Base-by-base conservation (phyloP, 2,113 vertebrate genomes). In the Microcebus murinus region DNA sequence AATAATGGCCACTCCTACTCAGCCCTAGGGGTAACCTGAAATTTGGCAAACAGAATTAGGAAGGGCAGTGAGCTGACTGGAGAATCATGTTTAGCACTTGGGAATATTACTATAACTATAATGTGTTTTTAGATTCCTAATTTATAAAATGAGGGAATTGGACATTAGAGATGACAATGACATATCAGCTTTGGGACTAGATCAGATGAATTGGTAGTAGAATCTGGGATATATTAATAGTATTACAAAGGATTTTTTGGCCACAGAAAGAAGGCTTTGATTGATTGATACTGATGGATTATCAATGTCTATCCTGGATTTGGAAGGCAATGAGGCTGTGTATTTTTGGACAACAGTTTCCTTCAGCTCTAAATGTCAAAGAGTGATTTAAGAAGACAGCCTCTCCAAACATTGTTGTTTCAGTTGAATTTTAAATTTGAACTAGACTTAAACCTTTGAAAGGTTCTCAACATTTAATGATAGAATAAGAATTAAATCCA, bases 391-490 rank as follows among this genome's bases (percentile, higher is more conserved):
- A 36, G 88, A 94, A 67, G 23, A 68, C 14, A 50, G 20, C 23
- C 52, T 52, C 45, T 87, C 42, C 55, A n/a, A 80, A 77, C 8
- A 1, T 34, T 61, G 55, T 52, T 6, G 4, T 57, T 95, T 86
- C 29, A n/a, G 23, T 8, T 83, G 48, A 74, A 55, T 74, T 91
- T 95, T 90, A 74, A 18, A 73, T 20, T 68, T 77, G 57, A 95
- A 92, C n/a, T 67, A 52, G 15, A 82, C 29, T 81, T 76, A 73
- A 86, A 92, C n/a, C 29, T 91, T 59, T 81, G 45, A 95, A 76
- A 20, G 77, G n/a, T 94, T 71, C 61, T 93, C 52, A 71, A 50
- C 52, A 71, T 63, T 83, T 85, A 71, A 61, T 81, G 68, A 90
- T 45, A 63, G 25, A 68, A 13, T 70, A 85, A 88, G 23, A 93